phyloP scores from a whole-genome alignment of 2,888 invertebrate species.

The Lacanobia oleracea region DNA sequence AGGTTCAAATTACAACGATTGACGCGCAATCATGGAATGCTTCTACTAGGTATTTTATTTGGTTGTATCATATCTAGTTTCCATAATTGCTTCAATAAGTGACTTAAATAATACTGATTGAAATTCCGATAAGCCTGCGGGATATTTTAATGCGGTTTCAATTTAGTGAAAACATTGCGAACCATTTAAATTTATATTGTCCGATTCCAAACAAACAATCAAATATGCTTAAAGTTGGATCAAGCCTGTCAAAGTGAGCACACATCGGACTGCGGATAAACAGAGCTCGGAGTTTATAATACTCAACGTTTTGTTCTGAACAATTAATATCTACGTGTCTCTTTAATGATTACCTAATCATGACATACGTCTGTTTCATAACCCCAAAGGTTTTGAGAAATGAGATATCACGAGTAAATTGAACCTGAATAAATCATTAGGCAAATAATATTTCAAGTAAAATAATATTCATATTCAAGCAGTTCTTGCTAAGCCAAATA shows the following conservation, averaged over 20 bases:
- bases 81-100: neutral
- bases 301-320: neutral
- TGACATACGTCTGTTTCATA: constrained; percentile 1
- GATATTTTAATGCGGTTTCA: constrained; percentile 1
- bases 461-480: neutral
- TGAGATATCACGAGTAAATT: constrained; percentile 8
- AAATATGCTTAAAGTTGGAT: constrained; percentile 24
- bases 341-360: constrained; percentile 13
- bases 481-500: neutral
- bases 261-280: constrained; percentile 3
- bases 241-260: constrained; percentile 14
- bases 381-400: neutral
- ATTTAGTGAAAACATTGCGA: neutral
- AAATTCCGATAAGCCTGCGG: neutral
- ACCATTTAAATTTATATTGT: constrained; percentile 5
- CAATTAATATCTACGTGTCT: neutral
- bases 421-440: neutral
- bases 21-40: too few relatives aligned
- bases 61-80: neutral
- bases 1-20: neutral
- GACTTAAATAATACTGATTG: neutral
- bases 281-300: constrained; percentile 14
- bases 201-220: constrained; percentile 18
- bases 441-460: neutral
- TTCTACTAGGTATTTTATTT: neutral